Evolutionary conservation across 1,140 invertebrate species (phyloP), one percentile per base, ranked within the genome.

Genomic region (Thrips palmi): DNA sequence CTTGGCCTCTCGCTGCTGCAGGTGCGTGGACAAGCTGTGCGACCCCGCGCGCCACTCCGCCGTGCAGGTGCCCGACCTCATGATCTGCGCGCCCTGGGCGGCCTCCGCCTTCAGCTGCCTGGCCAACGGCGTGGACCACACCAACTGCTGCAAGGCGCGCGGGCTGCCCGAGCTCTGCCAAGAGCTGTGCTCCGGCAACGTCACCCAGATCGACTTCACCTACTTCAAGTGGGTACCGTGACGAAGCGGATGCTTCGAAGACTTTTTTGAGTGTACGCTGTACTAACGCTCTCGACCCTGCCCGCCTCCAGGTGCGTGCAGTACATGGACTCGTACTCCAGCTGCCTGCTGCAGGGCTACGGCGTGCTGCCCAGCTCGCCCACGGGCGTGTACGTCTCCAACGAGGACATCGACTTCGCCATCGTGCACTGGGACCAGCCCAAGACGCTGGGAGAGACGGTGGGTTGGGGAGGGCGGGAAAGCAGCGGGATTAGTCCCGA

Each of bases 1-100:
- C 17, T 36, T 3, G 10, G 11, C 21, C 8, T 22, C 6, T 47
- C 36, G 25, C 31, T 45, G 33, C 42, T 44, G 40, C 37, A 54
- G 64, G 22, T 87, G 82, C 51, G 52, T 84, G 1, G 69, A 75
- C 42, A 79, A 76, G 46, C 62, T 87, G 37, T 86, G 82, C 47
- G 78, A 84, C 53, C 77, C 80, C 1, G 64, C 67, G 17, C 64
- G 71, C 39, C 60, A 68, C 2, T 64, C 67, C 33, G 55, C 62
- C 20, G 64, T 68, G 1, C 68, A 67, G 41, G 60, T 77, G 21
- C 65, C 68, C 40, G 80, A 85, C 53, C 59, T 84, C 45, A 83
- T 86, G 73, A 81, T 84, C 20, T 86, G 82, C 54, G 81, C 81
- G 0, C 78, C 81, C 0, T 84, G 77, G 76, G 77, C 78, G 1